Evolutionary conservation across 2,797 vertebrate genomes (phyloP).

Genomic region (Coregonus suidteri): DNA sequence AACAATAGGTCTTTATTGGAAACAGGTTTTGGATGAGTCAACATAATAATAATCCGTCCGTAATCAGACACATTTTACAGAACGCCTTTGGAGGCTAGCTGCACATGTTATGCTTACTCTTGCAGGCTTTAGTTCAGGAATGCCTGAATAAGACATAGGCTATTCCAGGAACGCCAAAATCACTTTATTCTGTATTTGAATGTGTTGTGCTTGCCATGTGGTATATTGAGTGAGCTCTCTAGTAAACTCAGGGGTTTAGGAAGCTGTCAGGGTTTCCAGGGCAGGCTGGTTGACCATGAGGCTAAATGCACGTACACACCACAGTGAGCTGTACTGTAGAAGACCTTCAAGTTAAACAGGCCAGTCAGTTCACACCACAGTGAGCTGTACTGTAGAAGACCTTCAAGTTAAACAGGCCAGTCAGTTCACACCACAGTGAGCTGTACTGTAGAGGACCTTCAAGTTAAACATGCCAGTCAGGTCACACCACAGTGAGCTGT

Average conservation of each 20-base stretch:
- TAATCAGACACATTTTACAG: background rate
- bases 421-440: too few relatives aligned
- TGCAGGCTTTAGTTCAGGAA: slow-evolving; percentile 5
- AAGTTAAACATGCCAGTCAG: too few relatives aligned
- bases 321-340: slow-evolving; percentile 16
- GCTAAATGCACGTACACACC: background rate
- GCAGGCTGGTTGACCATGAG: slow-evolving; percentile 17
- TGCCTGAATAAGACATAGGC: slow-evolving; percentile 24
- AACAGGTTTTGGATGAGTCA: slow-evolving; percentile 22
- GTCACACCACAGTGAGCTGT: too few relatives aligned
- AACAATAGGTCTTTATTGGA: background rate
- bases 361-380: background rate
- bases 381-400: too few relatives aligned
- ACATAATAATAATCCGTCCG: background rate
- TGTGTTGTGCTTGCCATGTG: slow-evolving; percentile 18
- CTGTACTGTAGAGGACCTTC: too few relatives aligned
- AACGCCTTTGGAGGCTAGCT: background rate
- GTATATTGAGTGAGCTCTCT: slow-evolving; percentile 9
- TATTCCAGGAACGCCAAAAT: slow-evolving; percentile 40
- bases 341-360: background rate
- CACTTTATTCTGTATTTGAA: slow-evolving; percentile 24
- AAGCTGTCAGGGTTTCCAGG: slow-evolving; percentile 19
- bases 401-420: too few relatives aligned
- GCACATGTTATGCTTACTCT: background rate
- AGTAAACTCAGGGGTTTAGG: slow-evolving; percentile 42